Base-by-base conservation (phyloP, 2,888 invertebrate genomes). In the Nowickia ferox region DNA sequence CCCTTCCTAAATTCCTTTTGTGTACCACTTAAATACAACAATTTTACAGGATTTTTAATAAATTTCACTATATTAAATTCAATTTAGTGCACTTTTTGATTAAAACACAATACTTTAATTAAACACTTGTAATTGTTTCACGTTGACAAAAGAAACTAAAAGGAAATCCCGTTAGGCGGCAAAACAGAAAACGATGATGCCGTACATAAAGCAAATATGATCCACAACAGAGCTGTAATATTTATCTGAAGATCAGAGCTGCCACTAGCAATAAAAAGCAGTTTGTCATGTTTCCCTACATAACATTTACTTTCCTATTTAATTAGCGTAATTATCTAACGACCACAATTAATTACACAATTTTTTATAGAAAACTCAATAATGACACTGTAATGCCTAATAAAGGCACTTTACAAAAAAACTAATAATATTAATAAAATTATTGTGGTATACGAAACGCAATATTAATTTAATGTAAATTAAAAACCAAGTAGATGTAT, bases 401-500 rank as follows among this genome's bases (percentile, higher is more conserved):
- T 11, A 51, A 40, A 61, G 17, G 51, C 40, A 59, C 30, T 63
- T 30, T 53, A 63, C 68, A 13, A 48, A 68, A 57, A 48, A 5
- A 30, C 5, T 30, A 30, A 30, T 30, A 30, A 30, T 30, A 30
- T 30, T 30, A 30, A 30, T 30, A 30, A 6, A 30, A 30, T 5
- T 5, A 30, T 6, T 30, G 6, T 30, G 6, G 6, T 30, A 30
- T 66, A 59, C 19, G n/a, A 8, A 61, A 40, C 0, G 19, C 75
- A 38, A 55, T 59, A 44, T 59, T 30, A 30, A 65, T 57, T 75
- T 80, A 72, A 51, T 53, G 53, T 80, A 76, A 72, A 76, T 80
- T 78, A 84, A 84, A 76, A 55, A 69, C 68, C 75, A 66, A 77
- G 69, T 59, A 61, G 42, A 78, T 74, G 69, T 63, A 80, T 81